Conservation (phyloP, 2,888 invertebrate genomes). For the Leptopterna dolabrata region DNA sequence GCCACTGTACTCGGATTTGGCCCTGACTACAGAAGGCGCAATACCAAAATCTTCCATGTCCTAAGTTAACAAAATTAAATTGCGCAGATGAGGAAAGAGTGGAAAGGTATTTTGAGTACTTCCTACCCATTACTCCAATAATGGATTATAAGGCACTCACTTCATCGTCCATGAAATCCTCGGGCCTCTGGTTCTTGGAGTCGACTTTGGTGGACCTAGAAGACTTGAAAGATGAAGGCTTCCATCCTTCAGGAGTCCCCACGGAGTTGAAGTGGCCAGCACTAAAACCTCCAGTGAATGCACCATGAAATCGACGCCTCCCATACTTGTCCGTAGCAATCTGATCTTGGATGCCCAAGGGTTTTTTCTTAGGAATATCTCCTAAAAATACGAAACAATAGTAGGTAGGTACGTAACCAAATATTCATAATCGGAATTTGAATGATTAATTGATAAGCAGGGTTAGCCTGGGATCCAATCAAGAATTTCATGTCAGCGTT, state of each 20-base stretch:
- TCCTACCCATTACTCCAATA: no score
- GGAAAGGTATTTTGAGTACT: no score
- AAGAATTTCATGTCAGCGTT: no score
- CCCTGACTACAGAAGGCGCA: constrained; percentile 86
- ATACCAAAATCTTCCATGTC: constrained; percentile 87
- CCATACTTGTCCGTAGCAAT: constrained; percentile 91
- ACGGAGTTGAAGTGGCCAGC: constrained; percentile 98
- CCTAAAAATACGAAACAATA: constrained; percentile 70
- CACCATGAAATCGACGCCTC: constrained; percentile 94
- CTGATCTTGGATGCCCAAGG: constrained; percentile 85
- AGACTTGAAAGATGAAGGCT: constrained; percentile 90
- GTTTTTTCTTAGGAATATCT: constrained; percentile 82
- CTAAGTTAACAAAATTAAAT: constrained; percentile 20
- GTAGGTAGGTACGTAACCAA: no score
- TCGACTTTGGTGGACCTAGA: constrained; percentile 79
- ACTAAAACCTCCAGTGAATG: constrained; percentile 98
- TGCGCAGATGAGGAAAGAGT: background rate
- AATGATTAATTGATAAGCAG: no score
- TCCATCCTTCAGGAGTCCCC: constrained; percentile 95
- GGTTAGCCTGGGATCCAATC: no score
- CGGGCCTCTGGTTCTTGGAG: constrained; percentile 75
- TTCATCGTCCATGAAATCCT: constrained; percentile 99
- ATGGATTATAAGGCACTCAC: constrained; percentile 64
- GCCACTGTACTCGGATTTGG: constrained; percentile 79
- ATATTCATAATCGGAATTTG: no score